A percentile compares a stretch with the other conserved stretches of the same genome.
These are phyloP conservation scores for Hipposideros larvatus DNA, from an alignment of 2,797 vertebrate species.

Conservation along the genomic window DNA sequence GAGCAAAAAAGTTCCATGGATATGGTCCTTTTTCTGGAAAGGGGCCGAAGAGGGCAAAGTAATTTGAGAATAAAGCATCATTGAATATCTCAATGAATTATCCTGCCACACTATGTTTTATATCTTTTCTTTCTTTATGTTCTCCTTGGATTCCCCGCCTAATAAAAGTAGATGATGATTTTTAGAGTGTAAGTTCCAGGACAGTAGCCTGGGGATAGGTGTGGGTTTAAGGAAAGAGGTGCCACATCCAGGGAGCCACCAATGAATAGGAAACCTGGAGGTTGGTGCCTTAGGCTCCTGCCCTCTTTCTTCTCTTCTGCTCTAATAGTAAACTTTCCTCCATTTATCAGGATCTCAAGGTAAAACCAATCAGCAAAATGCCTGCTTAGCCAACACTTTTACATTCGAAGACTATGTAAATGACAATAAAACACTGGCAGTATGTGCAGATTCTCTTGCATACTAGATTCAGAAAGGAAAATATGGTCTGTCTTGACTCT, in stretches of 20 bases:
- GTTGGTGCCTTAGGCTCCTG: not conserved
- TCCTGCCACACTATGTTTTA: not conserved
- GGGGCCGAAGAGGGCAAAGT: not conserved
- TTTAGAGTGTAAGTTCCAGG: not conserved
- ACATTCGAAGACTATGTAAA: slow-evolving; percentile 80
- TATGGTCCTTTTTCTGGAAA: slow-evolving; percentile 8
- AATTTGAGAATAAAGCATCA: slow-evolving; percentile 22
- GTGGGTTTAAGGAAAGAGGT: not conserved
- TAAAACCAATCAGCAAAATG: slow-evolving; percentile 66
- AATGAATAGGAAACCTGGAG: not conserved
- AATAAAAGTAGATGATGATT: not conserved
- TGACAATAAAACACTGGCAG: slow-evolving; percentile 83
- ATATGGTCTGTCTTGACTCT: slow-evolving; percentile 85
- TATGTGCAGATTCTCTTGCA: slow-evolving; percentile 83
- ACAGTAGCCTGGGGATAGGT: not conserved
- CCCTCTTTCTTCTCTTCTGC: not conserved
- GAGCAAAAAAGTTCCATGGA: not conserved
- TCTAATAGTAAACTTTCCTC: not conserved
- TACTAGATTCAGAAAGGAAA: slow-evolving; percentile 83
- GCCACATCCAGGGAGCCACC: not conserved
- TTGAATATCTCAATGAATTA: slow-evolving; percentile 44
- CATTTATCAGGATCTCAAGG: slow-evolving; percentile 56
- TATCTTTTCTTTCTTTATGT: slow-evolving; percentile 18
- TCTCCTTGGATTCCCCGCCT: not conserved
- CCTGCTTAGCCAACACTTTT: slow-evolving; percentile 55